Base-by-base conservation (phyloP, 2,113 vertebrate species). In the Hystrix brachyura region DNA sequence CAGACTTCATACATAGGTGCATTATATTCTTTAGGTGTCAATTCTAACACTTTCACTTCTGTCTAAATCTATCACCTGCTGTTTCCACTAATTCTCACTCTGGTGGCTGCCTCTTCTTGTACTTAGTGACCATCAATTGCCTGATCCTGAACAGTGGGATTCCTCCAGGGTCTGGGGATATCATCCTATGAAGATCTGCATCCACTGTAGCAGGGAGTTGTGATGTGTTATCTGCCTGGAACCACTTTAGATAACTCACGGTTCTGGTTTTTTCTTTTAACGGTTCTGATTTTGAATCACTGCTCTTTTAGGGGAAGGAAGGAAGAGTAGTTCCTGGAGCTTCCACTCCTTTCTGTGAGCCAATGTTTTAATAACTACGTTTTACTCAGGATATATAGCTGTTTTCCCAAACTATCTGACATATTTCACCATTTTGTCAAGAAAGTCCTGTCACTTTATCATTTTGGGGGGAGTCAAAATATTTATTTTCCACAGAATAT, bases 351-450 rank as follows among this genome's bases (percentile, higher is more conserved):
- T 93, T 38, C 71, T 62, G 1, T 60, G 74, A 88, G 29, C 29
- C 85, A 89, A 89, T 86, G 60, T n/a, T 93, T 94, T 60, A 55
- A 19, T 62, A 95, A 72, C 13, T 29, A 80, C 64, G 23, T 96
- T 86, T 64, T 80, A 53, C 65, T 84, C 27, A 93, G 62, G 59
- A 85, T n/a, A 76, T 18, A 48, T 3, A 72, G 17, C 34, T 79
- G n/a, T 78, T 91, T 96, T 67, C 55, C 60, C 25, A 76, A 51
- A 69, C 19, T 71, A 94, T 88, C 46, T 94, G 51, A 85, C 83
- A 57, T 86, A 94, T 62, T 83, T 76, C 34, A 79, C 78, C n/a
- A 67, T 94, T 91, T 90, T 93, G 19, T 48, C 14, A 59, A 93
- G 19, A 90, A 86, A 96, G 59, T 85, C 46, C 84, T 91, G 51